Conservation (phyloP, 1,140 invertebrate genomes). For the Zaprionus ornatus region DNA sequence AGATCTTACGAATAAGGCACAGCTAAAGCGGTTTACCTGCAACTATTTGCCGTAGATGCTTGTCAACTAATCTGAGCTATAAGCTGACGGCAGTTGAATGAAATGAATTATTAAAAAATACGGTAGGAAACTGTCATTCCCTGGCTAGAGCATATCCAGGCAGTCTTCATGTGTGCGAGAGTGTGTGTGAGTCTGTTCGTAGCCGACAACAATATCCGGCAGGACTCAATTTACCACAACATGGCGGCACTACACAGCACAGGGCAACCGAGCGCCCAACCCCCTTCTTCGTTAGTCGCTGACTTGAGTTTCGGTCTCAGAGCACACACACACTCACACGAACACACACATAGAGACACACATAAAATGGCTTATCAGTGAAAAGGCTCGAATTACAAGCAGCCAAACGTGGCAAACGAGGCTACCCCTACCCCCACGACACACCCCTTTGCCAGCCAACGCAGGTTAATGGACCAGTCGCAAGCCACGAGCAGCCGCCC, state of each 20-base stretch:
- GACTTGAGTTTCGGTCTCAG: background rate
- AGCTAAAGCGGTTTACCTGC: slow-evolving; percentile 1
- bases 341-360: slow-evolving; percentile 8
- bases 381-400: slow-evolving; percentile 63
- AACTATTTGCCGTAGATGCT: background rate
- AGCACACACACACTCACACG: background rate
- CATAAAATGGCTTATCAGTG: slow-evolving; percentile 75
- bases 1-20: background rate
- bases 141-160: slow-evolving; percentile 19
- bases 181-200: slow-evolving; percentile 21
- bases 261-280: background rate
- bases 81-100: background rate
- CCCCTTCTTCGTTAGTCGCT: background rate
- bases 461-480: slow-evolving; percentile 61
- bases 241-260: slow-evolving; percentile 15
- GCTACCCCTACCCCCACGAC: background rate
- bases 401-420: slow-evolving; percentile 31
- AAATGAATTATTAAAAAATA: slow-evolving; percentile 40
- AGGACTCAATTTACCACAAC: slow-evolving; percentile 68
- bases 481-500: slow-evolving; percentile 20
- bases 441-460: background rate
- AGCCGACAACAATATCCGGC: slow-evolving; percentile 61
- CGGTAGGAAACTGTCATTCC: slow-evolving; percentile 1
- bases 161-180: slow-evolving; percentile 15
- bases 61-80: background rate